Conservation (phyloP, 2,797 vertebrate genomes). For the Chrosomus eos region DNA sequence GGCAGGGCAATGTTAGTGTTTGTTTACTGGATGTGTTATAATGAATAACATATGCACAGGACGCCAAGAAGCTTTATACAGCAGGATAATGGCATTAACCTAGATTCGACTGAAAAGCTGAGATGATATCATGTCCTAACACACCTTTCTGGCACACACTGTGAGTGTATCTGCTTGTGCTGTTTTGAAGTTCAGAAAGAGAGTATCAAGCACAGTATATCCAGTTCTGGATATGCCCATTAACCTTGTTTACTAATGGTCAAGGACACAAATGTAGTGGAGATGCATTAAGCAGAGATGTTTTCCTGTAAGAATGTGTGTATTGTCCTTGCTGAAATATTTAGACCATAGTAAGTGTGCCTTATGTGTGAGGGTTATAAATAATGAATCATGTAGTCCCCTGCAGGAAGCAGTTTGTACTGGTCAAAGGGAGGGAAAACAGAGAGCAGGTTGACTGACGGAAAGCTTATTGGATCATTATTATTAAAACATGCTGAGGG, state of each 20-base stretch:
- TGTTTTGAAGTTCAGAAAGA: neutral
- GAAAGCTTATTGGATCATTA: constrained; percentile 46
- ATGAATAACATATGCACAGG: constrained; percentile 1
- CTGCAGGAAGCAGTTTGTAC: constrained; percentile 38
- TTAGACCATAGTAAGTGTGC: constrained; percentile 52
- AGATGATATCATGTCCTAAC: constrained; percentile 27
- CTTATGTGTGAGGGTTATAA: constrained; percentile 32
- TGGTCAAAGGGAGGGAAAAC: constrained; percentile 30
- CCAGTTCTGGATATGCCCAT: neutral
- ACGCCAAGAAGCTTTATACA: constrained; percentile 20
- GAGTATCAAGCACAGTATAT: neutral
- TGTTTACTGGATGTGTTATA: constrained; percentile 1
- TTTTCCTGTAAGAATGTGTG: constrained; percentile 30
- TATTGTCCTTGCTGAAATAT: constrained; percentile 65
- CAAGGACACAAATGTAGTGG: neutral
- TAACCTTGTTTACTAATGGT: neutral
- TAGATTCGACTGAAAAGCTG: constrained; percentile 29
- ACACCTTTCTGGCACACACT: neutral
- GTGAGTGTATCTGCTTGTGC: neutral
- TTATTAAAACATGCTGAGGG: constrained; percentile 42
- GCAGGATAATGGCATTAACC: constrained; percentile 34
- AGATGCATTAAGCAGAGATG: constrained; percentile 20
- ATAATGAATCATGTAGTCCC: constrained; percentile 40
- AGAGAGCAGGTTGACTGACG: constrained; percentile 31
- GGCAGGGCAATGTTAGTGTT: neutral